These are phyloP conservation scores for Philypnodon macrostomus DNA, from an alignment of 2,797 vertebrate species.

Conservation along the genomic window DNA sequence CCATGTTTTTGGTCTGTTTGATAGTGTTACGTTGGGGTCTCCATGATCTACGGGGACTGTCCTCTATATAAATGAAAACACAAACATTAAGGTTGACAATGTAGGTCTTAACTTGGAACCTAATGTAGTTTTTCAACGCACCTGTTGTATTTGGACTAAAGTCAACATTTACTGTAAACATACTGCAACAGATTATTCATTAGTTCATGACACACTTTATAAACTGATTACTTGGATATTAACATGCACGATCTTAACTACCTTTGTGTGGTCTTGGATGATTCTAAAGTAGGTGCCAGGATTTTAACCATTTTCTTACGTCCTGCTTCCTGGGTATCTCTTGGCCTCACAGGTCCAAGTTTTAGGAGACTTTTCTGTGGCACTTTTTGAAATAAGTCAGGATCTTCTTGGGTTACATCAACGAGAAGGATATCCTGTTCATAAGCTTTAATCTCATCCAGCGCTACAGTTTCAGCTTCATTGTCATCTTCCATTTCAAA, in stretches of 20 bases:
- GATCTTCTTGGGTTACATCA: constrained; percentile 88
- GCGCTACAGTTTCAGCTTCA: constrained; percentile 2
- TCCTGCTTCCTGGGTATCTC: constrained; percentile 25
- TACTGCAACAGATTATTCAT: constrained; percentile 45
- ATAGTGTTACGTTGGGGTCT: constrained; percentile 37
- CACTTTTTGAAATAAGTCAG: constrained; percentile 84
- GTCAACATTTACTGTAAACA: constrained; percentile 6
- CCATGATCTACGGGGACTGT: constrained; percentile 49
- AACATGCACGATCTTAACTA: constrained; percentile 12
- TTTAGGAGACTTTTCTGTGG: constrained; percentile 48
- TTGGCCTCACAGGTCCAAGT: constrained; percentile 36
- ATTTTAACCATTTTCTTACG: neutral
- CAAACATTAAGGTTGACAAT: neutral
- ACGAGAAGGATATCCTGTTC: constrained; percentile 89
- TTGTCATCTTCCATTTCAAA: constrained; percentile 15
- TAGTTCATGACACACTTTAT: neutral
- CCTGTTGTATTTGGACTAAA: constrained; percentile 30
- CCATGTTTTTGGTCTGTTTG: constrained; percentile 28
- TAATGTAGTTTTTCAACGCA: constrained; percentile 17
- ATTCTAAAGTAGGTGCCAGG: neutral
- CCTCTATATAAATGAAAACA: constrained; percentile 37
- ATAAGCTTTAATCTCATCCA: constrained; percentile 85
- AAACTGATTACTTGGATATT: too few species aligned
- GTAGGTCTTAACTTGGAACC: too few species aligned
- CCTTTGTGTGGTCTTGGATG: constrained; percentile 29